These are phyloP conservation scores for Decapterus maruadsi DNA, from an alignment of 2,797 vertebrate genomes.

Conservation along the genomic window DNA sequence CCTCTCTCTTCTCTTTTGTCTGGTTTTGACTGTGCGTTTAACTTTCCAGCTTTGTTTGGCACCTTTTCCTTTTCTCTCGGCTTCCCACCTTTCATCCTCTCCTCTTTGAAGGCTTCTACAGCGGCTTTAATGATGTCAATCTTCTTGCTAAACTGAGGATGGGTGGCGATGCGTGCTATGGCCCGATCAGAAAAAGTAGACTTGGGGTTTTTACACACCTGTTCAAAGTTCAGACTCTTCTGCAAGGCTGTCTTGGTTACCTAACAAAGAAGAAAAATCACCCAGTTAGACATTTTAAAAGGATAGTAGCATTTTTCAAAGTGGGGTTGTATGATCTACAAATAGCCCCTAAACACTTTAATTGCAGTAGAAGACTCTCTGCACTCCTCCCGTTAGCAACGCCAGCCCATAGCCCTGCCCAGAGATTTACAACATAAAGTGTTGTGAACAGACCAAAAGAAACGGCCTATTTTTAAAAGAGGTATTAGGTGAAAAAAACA, in stretches of 20 bases:
- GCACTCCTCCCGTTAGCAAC: too few species aligned
- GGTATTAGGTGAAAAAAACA: too few species aligned
- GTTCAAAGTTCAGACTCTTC: constrained; percentile 90
- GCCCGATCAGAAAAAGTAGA: constrained; percentile 89
- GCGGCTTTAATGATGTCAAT: constrained; percentile 87
- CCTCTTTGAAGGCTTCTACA: constrained; percentile 81
- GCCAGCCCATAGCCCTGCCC: too few species aligned
- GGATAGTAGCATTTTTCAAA: too few species aligned
- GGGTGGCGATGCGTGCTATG: constrained; percentile 89
- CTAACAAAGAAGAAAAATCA: constrained; percentile 39
- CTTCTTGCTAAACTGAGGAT: constrained; percentile 91
- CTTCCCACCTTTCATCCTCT: constrained; percentile 59
- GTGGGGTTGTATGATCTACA: too few species aligned
- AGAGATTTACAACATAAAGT: too few species aligned
- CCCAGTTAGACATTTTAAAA: background rate
- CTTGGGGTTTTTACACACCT: constrained; percentile 89
- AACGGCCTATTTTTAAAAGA: too few species aligned
- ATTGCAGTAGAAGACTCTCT: too few species aligned
- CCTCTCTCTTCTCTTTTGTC: background rate
- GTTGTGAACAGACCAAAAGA: too few species aligned
- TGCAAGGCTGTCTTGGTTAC: constrained; percentile 92
- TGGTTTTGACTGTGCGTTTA: constrained; percentile 8
- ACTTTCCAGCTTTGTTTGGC: constrained; percentile 30
- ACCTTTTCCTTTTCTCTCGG: constrained; percentile 23
- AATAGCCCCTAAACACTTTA: too few species aligned